phyloP scores from a whole-genome alignment of 1,140 invertebrate species.

The Periplaneta americana region DNA sequence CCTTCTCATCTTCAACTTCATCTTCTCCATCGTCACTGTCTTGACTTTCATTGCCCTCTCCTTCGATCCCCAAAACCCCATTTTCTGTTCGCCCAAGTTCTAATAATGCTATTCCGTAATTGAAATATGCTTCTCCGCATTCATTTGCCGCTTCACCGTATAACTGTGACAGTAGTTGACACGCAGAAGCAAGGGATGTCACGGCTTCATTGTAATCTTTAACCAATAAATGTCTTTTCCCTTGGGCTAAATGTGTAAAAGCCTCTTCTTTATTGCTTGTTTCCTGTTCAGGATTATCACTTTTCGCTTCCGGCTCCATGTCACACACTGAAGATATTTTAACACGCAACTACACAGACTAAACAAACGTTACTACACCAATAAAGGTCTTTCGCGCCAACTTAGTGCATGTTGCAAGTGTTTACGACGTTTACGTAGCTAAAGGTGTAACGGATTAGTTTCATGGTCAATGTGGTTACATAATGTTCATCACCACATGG shows the following conservation, averaged over 20 bases:
- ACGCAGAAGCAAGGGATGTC: conserved; percentile 66
- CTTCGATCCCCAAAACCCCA: conserved; percentile 45
- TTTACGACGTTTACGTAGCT: too few species aligned
- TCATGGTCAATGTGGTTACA: too few species aligned
- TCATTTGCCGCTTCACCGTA: conserved; percentile 73
- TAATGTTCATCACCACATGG: too few species aligned
- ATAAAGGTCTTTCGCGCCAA: too few species aligned
- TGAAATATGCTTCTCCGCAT: conserved; percentile 77
- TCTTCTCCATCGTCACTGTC: conserved; percentile 21
- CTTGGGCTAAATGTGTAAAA: conserved; percentile 52
- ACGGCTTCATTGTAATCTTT: conserved; percentile 73
- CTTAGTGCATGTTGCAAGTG: too few species aligned
- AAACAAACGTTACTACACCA: too few species aligned
- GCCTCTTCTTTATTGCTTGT: conserved; percentile 31
- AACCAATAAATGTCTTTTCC: conserved; percentile 72
- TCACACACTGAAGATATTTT: too few species aligned
- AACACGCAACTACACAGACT: too few species aligned
- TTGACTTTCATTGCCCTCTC: conserved; percentile 18
- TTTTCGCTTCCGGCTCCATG: neutral
- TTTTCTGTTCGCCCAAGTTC: conserved; percentile 74
- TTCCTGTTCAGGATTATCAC: conserved; percentile 40
- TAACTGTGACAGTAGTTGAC: conserved; percentile 58
- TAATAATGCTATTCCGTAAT: conserved; percentile 72
- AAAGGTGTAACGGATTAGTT: too few species aligned
- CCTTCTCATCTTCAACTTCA: conserved; percentile 20